These are phyloP conservation scores for Pseudopipra pipra DNA, from an alignment of 2,113 vertebrate genomes.

Conservation along the genomic window DNA sequence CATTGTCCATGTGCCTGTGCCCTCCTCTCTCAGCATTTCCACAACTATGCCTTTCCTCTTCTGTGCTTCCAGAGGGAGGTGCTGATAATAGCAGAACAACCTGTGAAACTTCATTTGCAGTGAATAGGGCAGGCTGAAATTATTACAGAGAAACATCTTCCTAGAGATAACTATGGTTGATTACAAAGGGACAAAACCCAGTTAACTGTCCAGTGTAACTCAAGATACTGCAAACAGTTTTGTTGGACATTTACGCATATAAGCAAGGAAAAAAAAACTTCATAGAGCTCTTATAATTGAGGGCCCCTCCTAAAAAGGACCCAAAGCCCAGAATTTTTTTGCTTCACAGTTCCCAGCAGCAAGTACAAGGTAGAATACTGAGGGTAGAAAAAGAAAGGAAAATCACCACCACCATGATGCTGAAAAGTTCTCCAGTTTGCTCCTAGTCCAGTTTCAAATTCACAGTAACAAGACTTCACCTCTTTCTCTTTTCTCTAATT, in stretches of 20 bases:
- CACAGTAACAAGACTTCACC: neutral
- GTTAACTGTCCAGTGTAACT: neutral
- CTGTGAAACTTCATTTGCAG: neutral
- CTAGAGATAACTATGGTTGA: neutral
- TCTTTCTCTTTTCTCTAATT: neutral
- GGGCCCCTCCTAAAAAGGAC: rapidly evolving
- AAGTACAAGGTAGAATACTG: neutral
- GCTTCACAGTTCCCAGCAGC: neutral
- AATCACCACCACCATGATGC: rapidly evolving
- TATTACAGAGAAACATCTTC: neutral
- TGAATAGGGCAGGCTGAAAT: neutral
- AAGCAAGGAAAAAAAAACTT: neutral
- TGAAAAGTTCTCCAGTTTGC: neutral
- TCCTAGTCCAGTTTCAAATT: neutral
- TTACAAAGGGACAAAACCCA: neutral
- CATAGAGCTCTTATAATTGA: neutral
- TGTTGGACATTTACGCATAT: neutral
- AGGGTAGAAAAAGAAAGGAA: neutral
- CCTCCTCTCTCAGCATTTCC: neutral
- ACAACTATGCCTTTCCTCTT: neutral
- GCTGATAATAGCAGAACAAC: neutral
- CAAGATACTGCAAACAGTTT: neutral
- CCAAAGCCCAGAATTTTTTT: neutral
- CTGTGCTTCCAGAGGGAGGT: neutral
- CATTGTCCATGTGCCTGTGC: rapidly evolving